Evolutionary conservation across 2,113 vertebrate species (phyloP).

Genomic region (Oreochromis tanganicae): DNA sequence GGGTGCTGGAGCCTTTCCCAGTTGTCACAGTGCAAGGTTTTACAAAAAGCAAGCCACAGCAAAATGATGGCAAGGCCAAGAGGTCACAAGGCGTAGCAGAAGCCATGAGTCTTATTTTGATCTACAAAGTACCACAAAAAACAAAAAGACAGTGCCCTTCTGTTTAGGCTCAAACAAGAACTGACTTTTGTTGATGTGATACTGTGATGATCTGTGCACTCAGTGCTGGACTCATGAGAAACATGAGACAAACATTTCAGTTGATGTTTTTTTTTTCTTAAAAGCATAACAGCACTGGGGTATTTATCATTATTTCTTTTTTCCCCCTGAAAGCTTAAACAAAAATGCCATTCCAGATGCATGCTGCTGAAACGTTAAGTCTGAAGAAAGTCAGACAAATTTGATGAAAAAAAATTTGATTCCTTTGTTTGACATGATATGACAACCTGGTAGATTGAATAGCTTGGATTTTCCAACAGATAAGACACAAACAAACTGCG

Average conservation of each 20-base stretch:
- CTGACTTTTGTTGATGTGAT: background rate
- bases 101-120: background rate
- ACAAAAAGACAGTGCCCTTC: background rate
- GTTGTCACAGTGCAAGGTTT: background rate
- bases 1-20: background rate
- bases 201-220: background rate
- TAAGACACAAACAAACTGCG: background rate
- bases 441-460: background rate
- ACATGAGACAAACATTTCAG: background rate
- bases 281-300: background rate
- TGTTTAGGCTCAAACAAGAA: background rate
- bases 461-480: background rate
- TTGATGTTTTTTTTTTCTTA: background rate
- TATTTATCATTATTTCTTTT: background rate
- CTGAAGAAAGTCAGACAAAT: too few species aligned
- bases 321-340: rapidly evolving
- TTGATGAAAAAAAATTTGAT: too few species aligned
- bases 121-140: background rate
- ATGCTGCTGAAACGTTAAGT: background rate
- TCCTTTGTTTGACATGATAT: background rate
- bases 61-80: background rate
- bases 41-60: background rate
- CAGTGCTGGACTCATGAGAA: background rate
- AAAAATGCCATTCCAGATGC: background rate
- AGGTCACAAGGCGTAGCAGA: rapidly evolving